Evolutionary conservation across 2,797 vertebrate species (phyloP).

Genomic region (Smutsia temminckii): DNA sequence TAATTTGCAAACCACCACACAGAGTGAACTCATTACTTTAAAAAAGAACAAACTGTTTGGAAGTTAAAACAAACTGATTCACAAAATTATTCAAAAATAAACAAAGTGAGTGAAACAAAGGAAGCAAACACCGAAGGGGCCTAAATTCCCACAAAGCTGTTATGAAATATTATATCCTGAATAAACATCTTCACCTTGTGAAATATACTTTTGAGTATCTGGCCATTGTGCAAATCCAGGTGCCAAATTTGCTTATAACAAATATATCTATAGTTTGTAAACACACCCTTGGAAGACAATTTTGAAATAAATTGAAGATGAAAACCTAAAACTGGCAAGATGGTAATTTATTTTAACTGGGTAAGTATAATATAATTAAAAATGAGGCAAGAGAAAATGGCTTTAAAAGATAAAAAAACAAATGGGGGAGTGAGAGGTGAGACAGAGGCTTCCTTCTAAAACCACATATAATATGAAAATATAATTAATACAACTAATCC

Average conservation of each 20-base stretch:
- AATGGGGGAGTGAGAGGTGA: not conserved
- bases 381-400: not conserved
- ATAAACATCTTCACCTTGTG: not conserved
- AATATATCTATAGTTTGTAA: not conserved
- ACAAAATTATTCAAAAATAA: not conserved
- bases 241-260: not conserved
- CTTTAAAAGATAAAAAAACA: not conserved
- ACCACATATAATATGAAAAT: no score
- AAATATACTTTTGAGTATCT: not conserved
- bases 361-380: not conserved
- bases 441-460: no score
- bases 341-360: not conserved
- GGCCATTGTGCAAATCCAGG: not conserved
- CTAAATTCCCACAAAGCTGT: not conserved
- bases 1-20: not conserved
- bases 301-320: constrained; percentile 37
- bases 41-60: not conserved
- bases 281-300: not conserved
- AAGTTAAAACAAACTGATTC: not conserved
- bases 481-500: no score
- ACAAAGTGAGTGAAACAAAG: not conserved
- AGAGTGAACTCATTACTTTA: not conserved
- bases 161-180: not conserved
- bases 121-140: not conserved
- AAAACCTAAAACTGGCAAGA: not conserved